Conservation (phyloP, 2,888 invertebrate genomes). For the Conops quadrifasciatus region DNA sequence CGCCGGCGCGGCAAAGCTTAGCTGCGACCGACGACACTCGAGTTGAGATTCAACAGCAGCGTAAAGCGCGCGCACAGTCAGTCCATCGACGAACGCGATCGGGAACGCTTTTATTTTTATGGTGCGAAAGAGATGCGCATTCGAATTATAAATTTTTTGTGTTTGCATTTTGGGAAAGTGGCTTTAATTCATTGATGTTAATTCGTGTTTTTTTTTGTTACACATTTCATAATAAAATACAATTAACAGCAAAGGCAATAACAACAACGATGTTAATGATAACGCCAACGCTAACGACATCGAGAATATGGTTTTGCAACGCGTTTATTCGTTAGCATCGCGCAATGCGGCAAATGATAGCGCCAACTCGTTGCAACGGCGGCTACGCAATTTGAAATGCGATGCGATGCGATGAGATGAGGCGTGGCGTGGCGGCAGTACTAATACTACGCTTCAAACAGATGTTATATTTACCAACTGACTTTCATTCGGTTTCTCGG, state of each 20-base stretch:
- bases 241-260: neutral
- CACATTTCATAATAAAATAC: neutral
- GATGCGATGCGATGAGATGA: neutral
- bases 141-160: neutral
- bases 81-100: slow-evolving; percentile 46
- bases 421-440: neutral
- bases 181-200: neutral
- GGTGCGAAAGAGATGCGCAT: no score
- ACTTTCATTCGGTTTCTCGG: neutral
- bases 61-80: slow-evolving; percentile 24
- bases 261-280: neutral
- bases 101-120: slow-evolving; percentile 40
- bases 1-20: slow-evolving; percentile 25
- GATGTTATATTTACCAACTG: neutral
- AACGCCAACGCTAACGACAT: neutral
- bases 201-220: slow-evolving; percentile 5
- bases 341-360: neutral
- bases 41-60: slow-evolving; percentile 21
- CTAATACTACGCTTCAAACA: neutral
- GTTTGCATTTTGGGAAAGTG: neutral
- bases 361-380: neutral
- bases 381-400: neutral
- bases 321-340: neutral
- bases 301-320: neutral
- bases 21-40: slow-evolving; percentile 15